A percentile compares a stretch with the other conserved stretches of the same genome.
Evolutionary conservation across 2,888 invertebrate species (phyloP).

Genomic region (Axea sp.): DNA sequence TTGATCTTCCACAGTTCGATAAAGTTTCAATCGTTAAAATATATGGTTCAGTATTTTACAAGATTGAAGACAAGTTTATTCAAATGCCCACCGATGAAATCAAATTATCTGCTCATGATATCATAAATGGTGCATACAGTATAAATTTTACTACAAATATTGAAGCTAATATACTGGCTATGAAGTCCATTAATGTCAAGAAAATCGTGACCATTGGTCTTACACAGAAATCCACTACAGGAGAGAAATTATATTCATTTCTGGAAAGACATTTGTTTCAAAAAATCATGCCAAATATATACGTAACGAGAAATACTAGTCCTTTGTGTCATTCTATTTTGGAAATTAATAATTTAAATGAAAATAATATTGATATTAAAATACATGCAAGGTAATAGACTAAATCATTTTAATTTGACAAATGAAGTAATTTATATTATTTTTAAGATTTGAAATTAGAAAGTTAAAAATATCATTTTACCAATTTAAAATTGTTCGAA

Average conservation of each 20-base stretch:
- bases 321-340: constrained; percentile 69
- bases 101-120: constrained; percentile 63
- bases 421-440: background rate
- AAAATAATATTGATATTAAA: constrained; percentile 62
- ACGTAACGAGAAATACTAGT: constrained; percentile 64
- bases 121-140: constrained; percentile 61
- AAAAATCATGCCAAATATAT: constrained; percentile 65
- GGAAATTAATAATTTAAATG: constrained; percentile 66
- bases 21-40: constrained; percentile 54
- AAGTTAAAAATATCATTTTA: too few species aligned
- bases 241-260: constrained; percentile 61
- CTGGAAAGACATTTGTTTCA: constrained; percentile 66
- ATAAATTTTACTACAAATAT: constrained; percentile 59
- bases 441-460: too few species aligned
- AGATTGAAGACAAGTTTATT: constrained; percentile 66
- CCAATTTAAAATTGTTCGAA: too few species aligned
- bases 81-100: constrained; percentile 68
- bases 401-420: background rate
- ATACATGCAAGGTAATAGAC: constrained; percentile 69
- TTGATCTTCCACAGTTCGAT: constrained; percentile 72
- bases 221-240: constrained; percentile 40
- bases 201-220: constrained; percentile 63
- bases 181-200: constrained; percentile 70
- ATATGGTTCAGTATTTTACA: constrained; percentile 70
- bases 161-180: constrained; percentile 64